Evolutionary conservation across 2,797 vertebrate genomes (phyloP).

Genomic region (Spheniscus humboldti): DNA sequence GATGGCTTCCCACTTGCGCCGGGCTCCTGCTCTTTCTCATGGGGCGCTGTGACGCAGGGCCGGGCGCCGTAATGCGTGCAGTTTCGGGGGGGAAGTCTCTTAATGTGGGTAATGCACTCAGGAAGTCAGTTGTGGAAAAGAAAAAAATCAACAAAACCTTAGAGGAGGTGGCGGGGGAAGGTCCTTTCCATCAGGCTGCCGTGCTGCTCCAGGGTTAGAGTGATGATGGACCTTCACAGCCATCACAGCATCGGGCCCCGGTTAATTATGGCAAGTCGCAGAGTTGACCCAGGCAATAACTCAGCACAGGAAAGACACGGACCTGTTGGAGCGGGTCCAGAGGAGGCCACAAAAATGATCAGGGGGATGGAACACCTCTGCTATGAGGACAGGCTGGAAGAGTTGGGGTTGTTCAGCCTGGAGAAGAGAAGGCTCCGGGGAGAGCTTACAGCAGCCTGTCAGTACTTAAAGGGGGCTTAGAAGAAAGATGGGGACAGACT

Average conservation of each 20-base stretch:
- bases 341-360: fast-evolving
- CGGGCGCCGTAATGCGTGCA: fast-evolving
- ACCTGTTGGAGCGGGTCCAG: fast-evolving
- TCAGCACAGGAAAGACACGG: fast-evolving
- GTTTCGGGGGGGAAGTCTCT: neutral
- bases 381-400: neutral
- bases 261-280: fast-evolving
- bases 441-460: fast-evolving
- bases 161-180: neutral
- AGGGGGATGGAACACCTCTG: neutral
- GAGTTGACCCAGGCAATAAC: neutral
- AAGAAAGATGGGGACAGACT: neutral
- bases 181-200: neutral
- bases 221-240: fast-evolving
- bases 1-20: neutral
- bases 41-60: fast-evolving
- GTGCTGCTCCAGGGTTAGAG: fast-evolving
- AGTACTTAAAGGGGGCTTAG: fast-evolving
- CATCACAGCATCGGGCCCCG: fast-evolving
- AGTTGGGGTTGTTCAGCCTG: neutral
- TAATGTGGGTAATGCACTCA: neutral
- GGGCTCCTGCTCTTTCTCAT: neutral
- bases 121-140: neutral
- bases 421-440: neutral
- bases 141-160: neutral